A percentile compares a stretch with the other conserved stretches of the same genome.
Conservation (phyloP, 2,888 invertebrate genomes). For the Sinotaia quadrata region DNA sequence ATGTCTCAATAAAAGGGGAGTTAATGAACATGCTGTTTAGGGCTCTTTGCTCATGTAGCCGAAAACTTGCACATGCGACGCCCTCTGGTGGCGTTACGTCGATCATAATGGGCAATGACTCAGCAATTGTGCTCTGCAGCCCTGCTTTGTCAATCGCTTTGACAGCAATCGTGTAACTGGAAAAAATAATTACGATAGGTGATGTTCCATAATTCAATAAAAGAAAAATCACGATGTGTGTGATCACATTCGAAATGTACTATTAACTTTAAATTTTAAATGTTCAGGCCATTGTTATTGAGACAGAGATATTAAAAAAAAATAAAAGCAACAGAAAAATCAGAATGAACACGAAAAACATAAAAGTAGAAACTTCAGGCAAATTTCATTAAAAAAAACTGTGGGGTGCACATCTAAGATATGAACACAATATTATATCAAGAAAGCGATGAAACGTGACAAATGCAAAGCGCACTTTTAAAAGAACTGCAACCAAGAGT, state of each 20-base stretch:
- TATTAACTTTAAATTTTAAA: too few relatives aligned
- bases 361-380: too few relatives aligned
- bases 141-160: conserved; percentile 46
- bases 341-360: neutral
- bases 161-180: conserved; percentile 34
- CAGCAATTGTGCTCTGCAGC: conserved; percentile 31
- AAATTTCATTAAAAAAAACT: too few relatives aligned
- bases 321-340: neutral
- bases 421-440: neutral
- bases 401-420: neutral
- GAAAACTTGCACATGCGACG: conserved; percentile 25
- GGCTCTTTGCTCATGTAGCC: neutral
- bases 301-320: neutral
- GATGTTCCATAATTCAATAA: too few relatives aligned
- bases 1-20: neutral
- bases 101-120: conserved; percentile 32
- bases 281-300: neutral
- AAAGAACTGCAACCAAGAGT: neutral
- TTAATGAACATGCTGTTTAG: neutral
- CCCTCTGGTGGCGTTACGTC: conserved; percentile 41
- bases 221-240: neutral
- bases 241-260: neutral
- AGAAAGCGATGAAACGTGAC: neutral
- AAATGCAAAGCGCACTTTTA: too few relatives aligned
- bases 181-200: too few relatives aligned